Evolutionary conservation across 2,113 vertebrate genomes (phyloP).

Genomic region (Sceloporus undulatus): DNA sequence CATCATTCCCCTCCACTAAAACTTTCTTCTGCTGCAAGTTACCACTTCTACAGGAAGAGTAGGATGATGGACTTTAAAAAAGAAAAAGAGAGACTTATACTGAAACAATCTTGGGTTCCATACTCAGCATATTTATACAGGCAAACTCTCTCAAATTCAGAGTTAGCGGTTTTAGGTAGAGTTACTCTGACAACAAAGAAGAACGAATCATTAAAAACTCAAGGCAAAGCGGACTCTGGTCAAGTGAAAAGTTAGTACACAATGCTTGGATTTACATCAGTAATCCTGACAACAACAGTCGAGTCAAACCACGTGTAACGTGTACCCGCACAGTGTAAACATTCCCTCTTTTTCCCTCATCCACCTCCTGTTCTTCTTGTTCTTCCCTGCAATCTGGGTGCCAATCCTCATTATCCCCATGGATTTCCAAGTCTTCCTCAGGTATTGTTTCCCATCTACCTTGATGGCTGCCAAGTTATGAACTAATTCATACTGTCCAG

Average conservation of each 20-base stretch:
- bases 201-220: no score
- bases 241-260: no score
- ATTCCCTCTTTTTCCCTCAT: no score
- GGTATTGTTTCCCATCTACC: slow-evolving; percentile 95
- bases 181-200: no score
- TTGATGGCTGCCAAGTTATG: slow-evolving; percentile 90
- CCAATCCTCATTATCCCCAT: slow-evolving; percentile 87
- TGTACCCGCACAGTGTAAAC: no score
- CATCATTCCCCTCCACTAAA: neutral
- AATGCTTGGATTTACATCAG: no score
- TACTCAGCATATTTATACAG: neutral
- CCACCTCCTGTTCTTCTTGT: no score
- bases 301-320: no score
- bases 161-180: no score
- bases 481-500: slow-evolving; percentile 94
- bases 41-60: neutral
- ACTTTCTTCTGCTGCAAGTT: neutral
- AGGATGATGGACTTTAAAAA: neutral
- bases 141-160: neutral
- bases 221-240: no score
- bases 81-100: neutral
- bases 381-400: slow-evolving; percentile 88
- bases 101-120: neutral
- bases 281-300: no score
- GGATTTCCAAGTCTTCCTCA: slow-evolving; percentile 91